Conservation (phyloP, 2,797 vertebrate genomes). For the Coendou prehensilis region DNA sequence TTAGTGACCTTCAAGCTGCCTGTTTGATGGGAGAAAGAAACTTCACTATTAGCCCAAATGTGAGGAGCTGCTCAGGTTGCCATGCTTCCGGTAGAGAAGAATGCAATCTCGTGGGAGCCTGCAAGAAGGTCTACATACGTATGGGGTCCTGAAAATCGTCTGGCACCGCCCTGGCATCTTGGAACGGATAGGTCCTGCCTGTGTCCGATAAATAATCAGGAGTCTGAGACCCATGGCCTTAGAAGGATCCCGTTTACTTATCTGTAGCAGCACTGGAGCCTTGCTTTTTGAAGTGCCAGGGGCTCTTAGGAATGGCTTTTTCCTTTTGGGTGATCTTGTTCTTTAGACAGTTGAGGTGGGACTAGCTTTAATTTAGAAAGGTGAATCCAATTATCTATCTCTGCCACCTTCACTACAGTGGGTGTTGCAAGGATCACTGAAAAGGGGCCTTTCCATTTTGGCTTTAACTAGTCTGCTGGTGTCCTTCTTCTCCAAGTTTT, state of each 20-base stretch:
- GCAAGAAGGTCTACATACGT: neutral
- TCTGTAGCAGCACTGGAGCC: neutral
- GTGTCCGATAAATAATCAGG: neutral
- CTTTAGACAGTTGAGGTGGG: neutral
- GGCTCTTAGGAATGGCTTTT: neutral
- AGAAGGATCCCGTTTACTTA: neutral
- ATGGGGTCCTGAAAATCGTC: neutral
- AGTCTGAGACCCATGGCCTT: neutral
- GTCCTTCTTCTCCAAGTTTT: neutral
- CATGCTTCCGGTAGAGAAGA: neutral
- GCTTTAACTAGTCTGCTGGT: neutral
- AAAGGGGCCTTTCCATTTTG: neutral
- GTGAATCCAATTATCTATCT: neutral
- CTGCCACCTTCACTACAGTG: neutral
- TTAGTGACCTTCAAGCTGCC: neutral
- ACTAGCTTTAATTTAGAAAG: neutral
- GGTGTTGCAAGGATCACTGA: neutral
- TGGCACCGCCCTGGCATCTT: neutral
- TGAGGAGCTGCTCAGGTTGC: neutral
- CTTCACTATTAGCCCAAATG: neutral
- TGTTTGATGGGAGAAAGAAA: neutral
- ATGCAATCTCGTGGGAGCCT: neutral
- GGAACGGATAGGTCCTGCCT: neutral
- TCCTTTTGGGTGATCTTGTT: neutral
- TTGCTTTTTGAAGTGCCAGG: neutral